Base-by-base conservation (phyloP, 2,888 invertebrate genomes). In the Phalera bucephala region DNA sequence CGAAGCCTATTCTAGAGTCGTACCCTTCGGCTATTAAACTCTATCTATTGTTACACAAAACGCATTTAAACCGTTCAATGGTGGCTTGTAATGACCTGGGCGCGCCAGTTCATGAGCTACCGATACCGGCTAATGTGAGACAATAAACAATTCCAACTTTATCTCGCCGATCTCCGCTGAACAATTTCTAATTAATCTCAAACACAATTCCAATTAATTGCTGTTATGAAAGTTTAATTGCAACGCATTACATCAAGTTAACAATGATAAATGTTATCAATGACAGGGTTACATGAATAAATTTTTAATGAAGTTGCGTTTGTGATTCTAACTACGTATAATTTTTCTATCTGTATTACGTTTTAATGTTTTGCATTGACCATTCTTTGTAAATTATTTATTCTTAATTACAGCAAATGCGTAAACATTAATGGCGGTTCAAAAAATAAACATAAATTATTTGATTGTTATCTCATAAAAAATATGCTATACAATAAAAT, bases 121-220 rank as follows among this genome's bases (percentile, higher is more conserved):
- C 57, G 57, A 58, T 52, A 52, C 68, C 70, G 68, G 73, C 74
- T 62, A 68, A 69, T 52, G 40, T 45, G 35, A 57, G 57, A 72
- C 73, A 72, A 75, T 77, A 75, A 75, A 79, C 74, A 69, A 73
- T 73, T 65, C 60, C 31, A 31, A 41, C 40, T 33, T 80, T 80
- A 84, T 85, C 85, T 55, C 52, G 36, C 51, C 61, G 60, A 72
- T 78, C 72, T 55, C 52, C 45, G 51, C 38, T 46, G 69, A 72
- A 72, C 72, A 66, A 79, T 82, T 82, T 81, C 77, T 83, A 83
- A 85, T 85, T 84, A 85, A 75, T 81, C 75, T 72, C 52, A 55
- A 65, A 71, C 73, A 73, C 70, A 74, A 72, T 69, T 65, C 66
- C 64, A 65, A 79, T 81, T 78, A 80, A 80, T 80, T 71, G 72